Evolutionary conservation across 1,140 invertebrate species (phyloP).

Genomic region (Drosophila punjabiensis): DNA sequence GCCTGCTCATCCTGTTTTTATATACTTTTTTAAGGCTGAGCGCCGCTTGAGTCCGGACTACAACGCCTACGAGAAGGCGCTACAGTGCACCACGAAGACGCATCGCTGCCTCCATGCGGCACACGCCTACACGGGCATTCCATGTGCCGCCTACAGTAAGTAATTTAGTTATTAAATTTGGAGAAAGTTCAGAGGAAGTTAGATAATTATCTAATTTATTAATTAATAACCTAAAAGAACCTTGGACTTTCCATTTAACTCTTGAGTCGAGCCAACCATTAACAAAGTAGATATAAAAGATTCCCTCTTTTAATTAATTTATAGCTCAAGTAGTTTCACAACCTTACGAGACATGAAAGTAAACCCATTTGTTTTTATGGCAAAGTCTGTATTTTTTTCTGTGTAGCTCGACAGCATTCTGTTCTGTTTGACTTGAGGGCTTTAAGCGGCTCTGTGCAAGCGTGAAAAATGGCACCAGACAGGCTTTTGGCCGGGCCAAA

Average conservation of each 20-base stretch:
- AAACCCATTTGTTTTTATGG: background rate
- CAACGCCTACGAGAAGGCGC: conserved; percentile 86
- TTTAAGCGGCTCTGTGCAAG: conserved; percentile 44
- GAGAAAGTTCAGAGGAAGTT: too few relatives aligned
- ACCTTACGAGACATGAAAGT: background rate
- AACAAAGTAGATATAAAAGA: background rate
- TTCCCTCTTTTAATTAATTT: background rate
- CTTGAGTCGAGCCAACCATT: background rate
- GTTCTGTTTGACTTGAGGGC: conserved; percentile 22
- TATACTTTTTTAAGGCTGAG: conserved; percentile 72
- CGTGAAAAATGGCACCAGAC: conserved; percentile 71
- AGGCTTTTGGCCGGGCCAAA: conserved; percentile 25
- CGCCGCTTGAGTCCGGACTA: conserved; percentile 87
- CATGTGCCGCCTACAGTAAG: conserved; percentile 93
- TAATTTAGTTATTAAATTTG: too few relatives aligned
- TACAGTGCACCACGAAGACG: conserved; percentile 92
- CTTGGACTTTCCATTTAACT: background rate
- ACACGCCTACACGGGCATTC: conserved; percentile 95
- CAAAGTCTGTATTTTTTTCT: conserved; percentile 1
- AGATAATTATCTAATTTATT: too few relatives aligned
- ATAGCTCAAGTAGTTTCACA: background rate
- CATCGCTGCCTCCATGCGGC: conserved; percentile 95
- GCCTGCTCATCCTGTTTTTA: background rate
- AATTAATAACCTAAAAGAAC: background rate
- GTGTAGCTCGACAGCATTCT: background rate